Base-by-base conservation (phyloP, 2,797 vertebrate genomes). In the Parambassis ranga region DNA sequence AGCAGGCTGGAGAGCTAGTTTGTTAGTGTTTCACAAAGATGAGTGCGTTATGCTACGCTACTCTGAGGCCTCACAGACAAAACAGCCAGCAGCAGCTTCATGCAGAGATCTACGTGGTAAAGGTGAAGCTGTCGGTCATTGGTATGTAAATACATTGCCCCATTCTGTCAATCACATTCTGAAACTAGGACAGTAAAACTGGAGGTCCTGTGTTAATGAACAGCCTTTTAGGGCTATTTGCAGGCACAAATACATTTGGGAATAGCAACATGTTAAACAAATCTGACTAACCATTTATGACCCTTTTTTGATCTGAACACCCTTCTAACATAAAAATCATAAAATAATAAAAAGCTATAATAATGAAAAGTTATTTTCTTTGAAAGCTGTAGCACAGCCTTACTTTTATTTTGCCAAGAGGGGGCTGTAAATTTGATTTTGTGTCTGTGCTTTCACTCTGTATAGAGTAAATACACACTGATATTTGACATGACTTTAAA, bases 71-170 rank as follows among this genome's bases (percentile, higher is more conserved):
- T 72, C 64, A 3, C 81, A 79, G 41, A 83, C 70, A 72, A 76
- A 82, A 81, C 77, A 80, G 63, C 67, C 53, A 35, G 66, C 59
- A 63, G 75, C 64, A 43, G 53, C 68, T 70, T 64, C 62, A 16
- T 19, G 59, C 62, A 35, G 46, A 65, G 58, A 65, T 44, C 22
- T 44, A 39, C 63, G 64, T 20, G 32, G 64, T 57, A 77, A 69
- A 79, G 81, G 81, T 84, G 75, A 89, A 56, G 44, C 48, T 68
- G 65, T 69, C 63, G 78, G 84, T 81, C 81, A 83, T 85, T 74
- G 51, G 63, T 87, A 91, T 91, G 87, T 84, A 90, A 91, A 90
- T 87, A 84, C 66, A 79, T 73, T 78, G 62, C 76, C 83, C 75
- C 65, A 71, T 86, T 88, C 87, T 89, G 84, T 91, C 91, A 91